phyloP scores from a whole-genome alignment of 2,113 vertebrate genomes.

The Egretta garzetta region DNA sequence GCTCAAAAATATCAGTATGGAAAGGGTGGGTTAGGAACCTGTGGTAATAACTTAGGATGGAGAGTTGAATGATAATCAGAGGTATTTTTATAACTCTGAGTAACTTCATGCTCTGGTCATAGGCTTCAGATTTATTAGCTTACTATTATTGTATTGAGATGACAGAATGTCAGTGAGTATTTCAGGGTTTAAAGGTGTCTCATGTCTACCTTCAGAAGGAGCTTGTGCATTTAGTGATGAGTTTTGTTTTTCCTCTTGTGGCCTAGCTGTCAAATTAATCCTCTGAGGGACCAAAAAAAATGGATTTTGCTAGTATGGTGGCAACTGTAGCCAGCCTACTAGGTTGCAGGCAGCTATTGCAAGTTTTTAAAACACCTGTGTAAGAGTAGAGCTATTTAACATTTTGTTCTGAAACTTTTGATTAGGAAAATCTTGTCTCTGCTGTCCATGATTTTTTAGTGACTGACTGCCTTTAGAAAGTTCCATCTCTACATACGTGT shows the following conservation, averaged over 20 bases:
- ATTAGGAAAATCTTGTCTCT: background rate
- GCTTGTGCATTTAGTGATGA: background rate
- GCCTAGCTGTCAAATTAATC: background rate
- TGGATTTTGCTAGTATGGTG: background rate
- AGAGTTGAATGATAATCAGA: background rate
- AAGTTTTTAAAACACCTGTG: background rate
- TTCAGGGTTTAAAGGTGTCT: background rate
- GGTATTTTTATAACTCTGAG: background rate
- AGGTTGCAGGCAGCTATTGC: background rate
- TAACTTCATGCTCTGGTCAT: background rate
- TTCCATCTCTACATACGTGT: background rate
- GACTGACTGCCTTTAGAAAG: background rate
- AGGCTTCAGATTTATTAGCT: background rate
- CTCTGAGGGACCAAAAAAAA: background rate
- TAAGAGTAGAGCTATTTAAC: background rate
- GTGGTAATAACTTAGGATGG: background rate
- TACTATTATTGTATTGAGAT: background rate
- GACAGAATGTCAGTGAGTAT: background rate
- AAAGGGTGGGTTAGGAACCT: background rate
- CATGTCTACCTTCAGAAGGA: background rate
- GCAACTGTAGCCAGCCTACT: background rate
- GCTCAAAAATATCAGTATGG: background rate
- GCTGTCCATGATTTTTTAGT: background rate
- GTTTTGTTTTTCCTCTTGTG: background rate
- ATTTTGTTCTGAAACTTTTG: background rate